A percentile compares a stretch with the other conserved stretches of the same genome.
Conservation (phyloP, 2,888 invertebrate genomes). For the Incurvaria masculella region DNA sequence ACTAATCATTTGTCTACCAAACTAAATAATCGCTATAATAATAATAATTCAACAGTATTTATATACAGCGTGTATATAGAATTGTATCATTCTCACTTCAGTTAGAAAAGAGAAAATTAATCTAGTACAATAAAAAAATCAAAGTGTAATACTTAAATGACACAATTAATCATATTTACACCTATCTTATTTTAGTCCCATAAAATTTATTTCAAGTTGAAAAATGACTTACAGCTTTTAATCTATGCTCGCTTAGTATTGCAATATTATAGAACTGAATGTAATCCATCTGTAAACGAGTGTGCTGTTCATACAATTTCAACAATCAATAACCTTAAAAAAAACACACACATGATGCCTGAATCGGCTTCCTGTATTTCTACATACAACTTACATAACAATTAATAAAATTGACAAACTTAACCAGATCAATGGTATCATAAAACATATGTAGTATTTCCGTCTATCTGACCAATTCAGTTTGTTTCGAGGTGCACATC, state of each 20-base stretch:
- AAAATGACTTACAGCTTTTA: constrained; percentile 20
- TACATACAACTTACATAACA: constrained; percentile 22
- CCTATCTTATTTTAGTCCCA: constrained; percentile 55
- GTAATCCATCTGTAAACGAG: too few relatives aligned
- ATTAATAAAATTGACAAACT: constrained; percentile 39
- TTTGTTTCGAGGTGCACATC: too few relatives aligned
- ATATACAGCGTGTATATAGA: constrained; percentile 52
- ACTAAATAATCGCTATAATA: constrained; percentile 51
- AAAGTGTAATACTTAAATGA: constrained; percentile 39
- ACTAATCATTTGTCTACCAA: constrained; percentile 52
- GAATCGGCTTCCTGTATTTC: too few relatives aligned
- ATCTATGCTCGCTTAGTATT: too few relatives aligned
- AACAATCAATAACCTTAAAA: too few relatives aligned
- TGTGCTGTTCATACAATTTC: too few relatives aligned
- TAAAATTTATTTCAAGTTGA: constrained; percentile 37
- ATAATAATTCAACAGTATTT: constrained; percentile 53
- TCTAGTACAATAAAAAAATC: constrained; percentile 35
- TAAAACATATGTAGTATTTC: too few relatives aligned
- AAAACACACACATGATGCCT: too few relatives aligned
- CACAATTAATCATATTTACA: constrained; percentile 48
- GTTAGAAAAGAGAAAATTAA: constrained; percentile 31
- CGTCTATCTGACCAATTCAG: too few relatives aligned
- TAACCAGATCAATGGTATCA: constrained; percentile 22
- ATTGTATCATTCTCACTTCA: constrained; percentile 28
- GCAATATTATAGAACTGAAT: too few relatives aligned